Conservation (phyloP, 2,113 vertebrate species). For the Hiodon alosoides region DNA sequence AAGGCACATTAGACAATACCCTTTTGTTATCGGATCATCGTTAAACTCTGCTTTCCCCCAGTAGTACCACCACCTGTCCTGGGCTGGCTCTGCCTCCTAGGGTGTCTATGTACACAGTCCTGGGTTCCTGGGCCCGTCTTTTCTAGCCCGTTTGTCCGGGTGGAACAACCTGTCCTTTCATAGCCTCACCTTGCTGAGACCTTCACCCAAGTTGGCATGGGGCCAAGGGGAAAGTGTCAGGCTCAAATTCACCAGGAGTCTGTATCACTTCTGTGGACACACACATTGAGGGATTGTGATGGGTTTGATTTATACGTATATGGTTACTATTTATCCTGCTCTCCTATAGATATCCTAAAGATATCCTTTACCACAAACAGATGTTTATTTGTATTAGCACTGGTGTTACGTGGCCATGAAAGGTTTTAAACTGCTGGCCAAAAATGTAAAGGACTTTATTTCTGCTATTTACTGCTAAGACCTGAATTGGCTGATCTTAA, state of each 20-base stretch:
- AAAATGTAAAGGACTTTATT: not conserved
- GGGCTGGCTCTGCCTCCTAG: conserved; percentile 8
- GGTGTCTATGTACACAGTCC: not conserved
- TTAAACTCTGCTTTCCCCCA: not conserved
- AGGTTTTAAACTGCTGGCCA: not conserved
- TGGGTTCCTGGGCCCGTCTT: not conserved
- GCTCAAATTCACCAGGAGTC: not conserved
- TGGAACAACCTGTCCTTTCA: conserved; percentile 18
- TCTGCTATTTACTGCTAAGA: not conserved
- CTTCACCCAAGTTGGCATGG: not conserved
- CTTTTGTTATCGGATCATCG: not conserved
- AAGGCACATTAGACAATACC: not conserved
- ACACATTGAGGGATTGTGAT: conserved; percentile 10
- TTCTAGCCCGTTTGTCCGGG: conserved; percentile 7
- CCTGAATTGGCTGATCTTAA: conserved; percentile 4
- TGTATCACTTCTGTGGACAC: not conserved
- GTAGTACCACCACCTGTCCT: not conserved
- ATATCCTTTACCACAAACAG: not conserved
- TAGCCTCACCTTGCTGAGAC: not conserved
- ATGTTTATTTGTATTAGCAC: not conserved
- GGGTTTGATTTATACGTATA: conserved; percentile 7
- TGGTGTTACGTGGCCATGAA: not conserved
- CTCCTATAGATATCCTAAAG: too few relatives aligned
- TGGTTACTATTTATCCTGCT: not conserved
- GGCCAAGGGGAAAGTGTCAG: not conserved